A percentile compares a stretch with the other conserved stretches of the same genome.
phyloP scores from a whole-genome alignment of 2,113 vertebrate genomes.

The Mystacornis crossleyi region DNA sequence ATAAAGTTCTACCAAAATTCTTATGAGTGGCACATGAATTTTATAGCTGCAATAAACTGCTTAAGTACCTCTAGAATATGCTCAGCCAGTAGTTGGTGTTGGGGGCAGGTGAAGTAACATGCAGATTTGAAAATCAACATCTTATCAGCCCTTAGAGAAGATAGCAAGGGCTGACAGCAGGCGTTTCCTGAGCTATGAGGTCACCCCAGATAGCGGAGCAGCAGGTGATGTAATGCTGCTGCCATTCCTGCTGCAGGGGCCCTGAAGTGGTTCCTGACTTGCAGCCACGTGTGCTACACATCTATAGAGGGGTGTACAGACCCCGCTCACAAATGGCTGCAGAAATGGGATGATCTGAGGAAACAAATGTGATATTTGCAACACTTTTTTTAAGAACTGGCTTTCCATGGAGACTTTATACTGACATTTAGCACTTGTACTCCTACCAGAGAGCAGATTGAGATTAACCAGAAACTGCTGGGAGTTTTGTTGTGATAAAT shows the following conservation, averaged over 20 bases:
- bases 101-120: neutral
- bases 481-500: neutral
- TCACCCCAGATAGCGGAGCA: neutral
- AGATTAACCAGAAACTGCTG: neutral
- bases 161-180: neutral
- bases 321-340: neutral
- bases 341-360: neutral
- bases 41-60: neutral
- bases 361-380: neutral
- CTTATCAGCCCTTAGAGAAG: neutral
- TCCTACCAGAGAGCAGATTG: neutral
- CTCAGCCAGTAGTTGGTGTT: neutral
- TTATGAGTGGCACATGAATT: neutral
- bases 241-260: neutral
- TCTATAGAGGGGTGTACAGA: accelerated
- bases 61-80: neutral
- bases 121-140: neutral
- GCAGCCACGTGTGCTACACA: neutral
- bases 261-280: neutral
- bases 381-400: neutral
- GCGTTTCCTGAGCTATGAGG: neutral
- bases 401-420: neutral
- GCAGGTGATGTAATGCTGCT: neutral
- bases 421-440: neutral
- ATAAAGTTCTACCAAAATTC: neutral